A percentile compares a stretch with the other conserved stretches of the same genome.
Conservation (phyloP, 2,797 vertebrate genomes). For the Pipistrellus kuhlii region DNA sequence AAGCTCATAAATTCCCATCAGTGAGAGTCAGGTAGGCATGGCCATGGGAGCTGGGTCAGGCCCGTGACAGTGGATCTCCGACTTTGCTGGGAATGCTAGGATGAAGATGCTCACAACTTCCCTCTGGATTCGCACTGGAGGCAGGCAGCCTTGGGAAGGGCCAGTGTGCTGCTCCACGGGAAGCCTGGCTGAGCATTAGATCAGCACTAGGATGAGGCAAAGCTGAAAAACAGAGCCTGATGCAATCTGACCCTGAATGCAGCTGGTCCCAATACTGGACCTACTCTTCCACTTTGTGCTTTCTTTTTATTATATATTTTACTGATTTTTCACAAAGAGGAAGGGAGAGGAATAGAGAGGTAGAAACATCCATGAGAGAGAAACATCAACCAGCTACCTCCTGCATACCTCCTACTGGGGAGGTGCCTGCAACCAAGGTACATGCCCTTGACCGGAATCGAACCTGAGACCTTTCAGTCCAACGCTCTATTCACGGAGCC, state of each 20-base stretch:
- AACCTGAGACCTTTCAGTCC: too few relatives aligned
- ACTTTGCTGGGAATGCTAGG: not conserved
- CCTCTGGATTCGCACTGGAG: not conserved
- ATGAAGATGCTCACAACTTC: not conserved
- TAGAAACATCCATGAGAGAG: too few relatives aligned
- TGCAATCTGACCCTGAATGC: not conserved
- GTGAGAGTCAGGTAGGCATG: not conserved
- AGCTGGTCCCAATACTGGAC: not conserved
- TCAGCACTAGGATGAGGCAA: not conserved
- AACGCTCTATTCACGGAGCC: too few relatives aligned
- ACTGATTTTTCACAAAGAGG: too few relatives aligned
- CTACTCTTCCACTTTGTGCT: not conserved
- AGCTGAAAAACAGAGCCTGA: not conserved
- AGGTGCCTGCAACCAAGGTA: too few relatives aligned
- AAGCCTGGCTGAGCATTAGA: not conserved
- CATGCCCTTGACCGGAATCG: too few relatives aligned
- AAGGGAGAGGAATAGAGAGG: too few relatives aligned
- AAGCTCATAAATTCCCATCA: not conserved
- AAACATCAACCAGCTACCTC: too few relatives aligned
- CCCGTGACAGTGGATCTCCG: not conserved
- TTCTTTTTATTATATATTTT: too few relatives aligned
- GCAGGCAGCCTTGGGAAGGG: not conserved
- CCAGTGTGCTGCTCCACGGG: not conserved
- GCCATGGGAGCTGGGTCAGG: not conserved
- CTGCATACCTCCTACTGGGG: too few relatives aligned